phyloP scores from a whole-genome alignment of 2,797 vertebrate genomes.

The Urocyon cinereoargenteus region DNA sequence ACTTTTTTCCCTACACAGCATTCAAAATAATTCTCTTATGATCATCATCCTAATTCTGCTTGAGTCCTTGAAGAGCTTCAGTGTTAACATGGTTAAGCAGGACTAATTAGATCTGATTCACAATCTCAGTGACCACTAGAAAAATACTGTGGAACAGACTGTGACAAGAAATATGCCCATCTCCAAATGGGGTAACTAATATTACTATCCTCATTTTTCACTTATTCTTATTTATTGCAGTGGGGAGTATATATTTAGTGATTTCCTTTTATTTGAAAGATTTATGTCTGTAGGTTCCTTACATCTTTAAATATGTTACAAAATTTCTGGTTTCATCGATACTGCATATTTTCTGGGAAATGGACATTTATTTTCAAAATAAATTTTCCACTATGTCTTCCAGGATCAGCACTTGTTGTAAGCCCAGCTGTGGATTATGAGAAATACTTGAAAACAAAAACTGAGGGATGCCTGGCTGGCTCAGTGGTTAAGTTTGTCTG shows the following conservation, averaged over 20 bases:
- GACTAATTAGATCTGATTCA: neutral
- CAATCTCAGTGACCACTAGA: neutral
- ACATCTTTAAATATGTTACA: constrained; percentile 6
- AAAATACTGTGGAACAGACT: neutral
- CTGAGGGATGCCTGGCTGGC: neutral
- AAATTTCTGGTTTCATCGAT: neutral
- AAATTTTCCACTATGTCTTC: neutral
- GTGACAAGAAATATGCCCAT: constrained; percentile 30
- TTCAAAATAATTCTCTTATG: neutral
- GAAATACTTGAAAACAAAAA: constrained; percentile 18
- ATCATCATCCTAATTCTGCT: neutral
- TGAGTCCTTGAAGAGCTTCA: neutral
- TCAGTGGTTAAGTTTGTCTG: too few species aligned
- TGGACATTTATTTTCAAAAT: constrained; percentile 28
- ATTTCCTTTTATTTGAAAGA: constrained; percentile 7
- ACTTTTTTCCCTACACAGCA: neutral
- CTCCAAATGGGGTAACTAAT: neutral
- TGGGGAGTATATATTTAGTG: neutral
- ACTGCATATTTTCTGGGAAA: constrained; percentile 17
- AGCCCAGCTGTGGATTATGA: neutral
- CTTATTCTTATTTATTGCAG: constrained; percentile 31
- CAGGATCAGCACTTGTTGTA: neutral
- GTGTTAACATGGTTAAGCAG: neutral
- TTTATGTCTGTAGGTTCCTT: neutral
- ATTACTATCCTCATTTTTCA: neutral